These are phyloP conservation scores for Drosophila rhopaloa DNA, from an alignment of 1,140 invertebrate genomes.

Conservation along the genomic window DNA sequence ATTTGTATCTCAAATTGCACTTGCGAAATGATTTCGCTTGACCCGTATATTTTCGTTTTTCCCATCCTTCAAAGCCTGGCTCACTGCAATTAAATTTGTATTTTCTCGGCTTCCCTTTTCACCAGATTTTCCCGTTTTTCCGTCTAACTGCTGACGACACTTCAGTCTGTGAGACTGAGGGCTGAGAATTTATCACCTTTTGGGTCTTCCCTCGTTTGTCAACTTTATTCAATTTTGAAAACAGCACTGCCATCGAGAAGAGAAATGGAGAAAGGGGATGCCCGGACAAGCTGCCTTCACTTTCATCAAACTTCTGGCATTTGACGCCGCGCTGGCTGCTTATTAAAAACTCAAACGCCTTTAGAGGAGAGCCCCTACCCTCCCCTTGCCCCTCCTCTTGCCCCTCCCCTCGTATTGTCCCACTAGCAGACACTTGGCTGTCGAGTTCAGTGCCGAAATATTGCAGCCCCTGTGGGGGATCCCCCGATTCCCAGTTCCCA, in stretches of 20 bases:
- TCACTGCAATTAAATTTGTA: constrained; percentile 54
- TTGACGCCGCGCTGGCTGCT: constrained; percentile 53
- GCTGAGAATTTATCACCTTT: constrained; percentile 64
- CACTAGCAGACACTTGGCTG: constrained; percentile 34
- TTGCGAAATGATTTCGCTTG: constrained; percentile 33
- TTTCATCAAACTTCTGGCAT: constrained; percentile 69
- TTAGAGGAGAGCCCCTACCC: constrained; percentile 24
- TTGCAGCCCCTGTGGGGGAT: constrained; percentile 33
- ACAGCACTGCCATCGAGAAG: constrained; percentile 23
- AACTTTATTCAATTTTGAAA: constrained; percentile 65
- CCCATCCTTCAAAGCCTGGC: neutral
- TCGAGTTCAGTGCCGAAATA: constrained; percentile 62
- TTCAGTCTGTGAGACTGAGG: constrained; percentile 50
- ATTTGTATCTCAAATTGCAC: constrained; percentile 41
- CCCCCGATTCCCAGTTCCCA: constrained; percentile 4
- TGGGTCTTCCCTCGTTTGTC: constrained; percentile 45
- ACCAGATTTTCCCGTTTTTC: constrained; percentile 18
- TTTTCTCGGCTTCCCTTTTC: constrained; percentile 18
- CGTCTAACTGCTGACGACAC: constrained; percentile 49
- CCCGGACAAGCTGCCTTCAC: constrained; percentile 31
- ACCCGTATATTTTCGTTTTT: constrained; percentile 15
- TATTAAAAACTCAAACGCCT: constrained; percentile 67
- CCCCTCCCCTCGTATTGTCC: neutral
- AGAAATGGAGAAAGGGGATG: neutral
- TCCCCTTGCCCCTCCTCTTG: too few species aligned